phyloP scores from a whole-genome alignment of 2,113 vertebrate genomes.

The Dipodomys merriami region DNA sequence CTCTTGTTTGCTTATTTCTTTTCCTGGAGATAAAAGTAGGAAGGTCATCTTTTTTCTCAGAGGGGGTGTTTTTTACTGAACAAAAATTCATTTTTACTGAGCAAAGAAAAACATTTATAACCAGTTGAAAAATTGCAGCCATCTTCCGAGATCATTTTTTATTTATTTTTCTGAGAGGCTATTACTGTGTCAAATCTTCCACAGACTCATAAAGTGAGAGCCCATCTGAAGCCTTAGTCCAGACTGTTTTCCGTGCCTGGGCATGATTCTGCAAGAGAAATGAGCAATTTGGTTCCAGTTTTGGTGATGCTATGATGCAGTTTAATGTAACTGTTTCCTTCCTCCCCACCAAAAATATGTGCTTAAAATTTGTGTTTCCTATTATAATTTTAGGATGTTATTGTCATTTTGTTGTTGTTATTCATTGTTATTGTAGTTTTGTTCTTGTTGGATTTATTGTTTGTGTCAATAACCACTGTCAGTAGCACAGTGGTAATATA shows the following conservation, averaged over 20 bases:
- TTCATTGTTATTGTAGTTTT: background rate
- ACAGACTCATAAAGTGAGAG: slow-evolving; percentile 13
- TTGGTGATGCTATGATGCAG: background rate
- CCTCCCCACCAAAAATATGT: background rate
- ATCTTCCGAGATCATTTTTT: background rate
- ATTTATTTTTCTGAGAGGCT: slow-evolving; percentile 1
- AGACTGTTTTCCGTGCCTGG: background rate
- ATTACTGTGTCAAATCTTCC: slow-evolving; percentile 35
- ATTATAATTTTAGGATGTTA: background rate
- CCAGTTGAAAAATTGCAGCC: background rate
- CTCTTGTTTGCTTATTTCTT: background rate
- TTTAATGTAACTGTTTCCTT: background rate
- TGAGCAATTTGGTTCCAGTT: background rate
- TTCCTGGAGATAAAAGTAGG: background rate
- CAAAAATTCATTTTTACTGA: slow-evolving; percentile 63
- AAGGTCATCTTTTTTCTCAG: slow-evolving; percentile 60
- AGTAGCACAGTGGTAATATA: slow-evolving; percentile 27
- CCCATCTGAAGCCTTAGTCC: background rate
- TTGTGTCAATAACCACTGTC: slow-evolving; percentile 43
- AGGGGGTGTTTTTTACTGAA: slow-evolving; percentile 32
- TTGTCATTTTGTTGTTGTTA: background rate
- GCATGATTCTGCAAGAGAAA: background rate
- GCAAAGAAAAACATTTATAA: slow-evolving; percentile 43
- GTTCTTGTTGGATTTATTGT: slow-evolving; percentile 28
- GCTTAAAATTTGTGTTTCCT: slow-evolving; percentile 10